Evolutionary conservation across 2,113 vertebrate species (phyloP), one percentile per base, ranked within the genome.

Genomic region (Arothron firmamentum): DNA sequence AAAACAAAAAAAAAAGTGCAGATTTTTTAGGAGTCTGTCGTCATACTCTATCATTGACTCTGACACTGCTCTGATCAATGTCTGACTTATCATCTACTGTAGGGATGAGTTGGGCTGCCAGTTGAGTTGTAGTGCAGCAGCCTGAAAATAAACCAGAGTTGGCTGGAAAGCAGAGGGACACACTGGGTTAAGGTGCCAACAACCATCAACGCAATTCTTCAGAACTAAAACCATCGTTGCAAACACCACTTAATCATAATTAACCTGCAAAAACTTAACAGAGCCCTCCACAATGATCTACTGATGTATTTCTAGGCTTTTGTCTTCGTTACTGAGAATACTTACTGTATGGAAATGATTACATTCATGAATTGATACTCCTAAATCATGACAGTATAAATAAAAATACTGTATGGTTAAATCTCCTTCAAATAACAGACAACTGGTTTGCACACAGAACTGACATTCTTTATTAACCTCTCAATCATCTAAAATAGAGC

Each of bases 301-400:
- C 17, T 19, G 21, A 56, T 58, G 43, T 50, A 45, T 59, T 43
- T 3, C 43, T 59, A 60, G 38, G 58, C 28, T 42, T 59, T 74
- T 38, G 34, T 38, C 34, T 1, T 38, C 34, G 11, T 38, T 11
- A 38, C 6, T 38, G 34, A 38, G 34, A 38, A 38, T 38, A 38
- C 4, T 12, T 38, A 38, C 34, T 38, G 34, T 11, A 38, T 38
- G 34, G 8, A 38, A 38, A 11, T 38, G 34, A 71, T 71, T 84
- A 83, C 85, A 85, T 89, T 88, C 86, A 83, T 81, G 71, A 69
- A 67, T 47, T 52, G 50, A 74, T 46, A 47, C 66, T 47, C 49
- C 63, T 68, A 58, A 66, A 55, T 72, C 34, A 70, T 59, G 25
- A 70, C n/a, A 25, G 43, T 59, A n/a, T n/a, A 74, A 72, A 65